Evolutionary conservation across 1,140 invertebrate species (phyloP), one percentile per base, ranked within the genome.

Genomic region (Idris sp.): DNA sequence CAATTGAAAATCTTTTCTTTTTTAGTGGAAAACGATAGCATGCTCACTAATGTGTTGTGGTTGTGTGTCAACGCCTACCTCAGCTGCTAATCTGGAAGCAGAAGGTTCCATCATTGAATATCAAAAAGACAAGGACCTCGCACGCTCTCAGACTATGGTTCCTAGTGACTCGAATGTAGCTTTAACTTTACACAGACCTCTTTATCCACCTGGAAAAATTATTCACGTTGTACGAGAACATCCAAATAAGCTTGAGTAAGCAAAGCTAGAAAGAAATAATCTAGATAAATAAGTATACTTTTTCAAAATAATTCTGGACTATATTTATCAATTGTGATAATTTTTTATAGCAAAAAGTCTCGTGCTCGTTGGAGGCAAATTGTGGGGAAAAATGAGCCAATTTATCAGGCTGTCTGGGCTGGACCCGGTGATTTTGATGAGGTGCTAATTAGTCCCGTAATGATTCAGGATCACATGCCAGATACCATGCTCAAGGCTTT

Each of bases 391-490:
- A 89, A 89, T 1, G 92, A 95, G 72, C 94, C 95, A 0, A 93
- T 97, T 4, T 97, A 96, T 86, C 95, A 97, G 85, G 96, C 96
- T 0, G 85, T 97, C 2, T 97, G 95, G 95, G 95, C 94, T 0
- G 92, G 94, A 44, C 95, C 95, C 62, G 91, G 89, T 11, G 94
- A 96, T 84, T 97, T 97, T 84, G 94, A 96, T 85, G 94, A 97
- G 88, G 95, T 97, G 13, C 88, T 97, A 18, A 96, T 97, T 38
- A 96, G 95, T 13, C 95, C 95, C 0, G 95, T 95, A 14, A 96
- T 96, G 95, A 92, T 97, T 46, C 94, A 96, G 84, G 96, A 97
- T 86, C 96, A 97, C 84, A 96, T 97, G 95, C 95, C 96, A 13
- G 95, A 97, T 82, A 94, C 93, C 85, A 94, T 97, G 53, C 87